A percentile compares a stretch with the other conserved stretches of the same genome.
phyloP scores from a whole-genome alignment of 2,113 vertebrate genomes.

The Cromileptes altivelis region DNA sequence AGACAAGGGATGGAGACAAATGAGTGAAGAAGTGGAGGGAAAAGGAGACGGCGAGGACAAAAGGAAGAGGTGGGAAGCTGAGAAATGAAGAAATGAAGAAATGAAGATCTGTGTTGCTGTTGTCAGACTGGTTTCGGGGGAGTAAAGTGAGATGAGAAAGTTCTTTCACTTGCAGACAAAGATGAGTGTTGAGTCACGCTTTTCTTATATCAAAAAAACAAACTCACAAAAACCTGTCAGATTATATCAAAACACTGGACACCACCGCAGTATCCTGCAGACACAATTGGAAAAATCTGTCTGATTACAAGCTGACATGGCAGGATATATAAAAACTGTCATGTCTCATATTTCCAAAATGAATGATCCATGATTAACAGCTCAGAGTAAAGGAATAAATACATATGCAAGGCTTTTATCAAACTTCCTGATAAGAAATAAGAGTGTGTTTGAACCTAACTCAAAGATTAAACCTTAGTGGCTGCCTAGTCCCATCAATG shows the following conservation, averaged over 20 bases:
- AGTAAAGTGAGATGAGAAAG: slow-evolving; percentile 53
- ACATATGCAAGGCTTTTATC: background rate
- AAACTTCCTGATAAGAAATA: slow-evolving; percentile 8
- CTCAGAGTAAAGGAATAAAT: background rate
- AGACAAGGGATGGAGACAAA: slow-evolving; percentile 41
- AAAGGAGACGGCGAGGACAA: slow-evolving; percentile 9
- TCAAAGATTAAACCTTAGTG: background rate
- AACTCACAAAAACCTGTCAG: background rate
- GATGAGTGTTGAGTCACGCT: slow-evolving; percentile 27
- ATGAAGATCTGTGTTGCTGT: slow-evolving; percentile 48
- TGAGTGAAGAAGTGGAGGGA: slow-evolving; percentile 11
- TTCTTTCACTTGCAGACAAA: slow-evolving; percentile 55
- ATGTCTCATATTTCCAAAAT: slow-evolving; percentile 4
- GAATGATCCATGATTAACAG: background rate
- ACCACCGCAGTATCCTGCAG: slow-evolving; percentile 1
- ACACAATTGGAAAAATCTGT: slow-evolving; percentile 27
- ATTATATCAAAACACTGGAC: slow-evolving; percentile 1
- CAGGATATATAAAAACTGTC: background rate
- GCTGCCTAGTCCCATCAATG: background rate
- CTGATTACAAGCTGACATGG: slow-evolving; percentile 11
- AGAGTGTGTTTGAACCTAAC: background rate
- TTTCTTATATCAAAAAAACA: background rate
- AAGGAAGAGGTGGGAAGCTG: slow-evolving; percentile 39
- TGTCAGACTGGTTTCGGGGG: slow-evolving; percentile 53
- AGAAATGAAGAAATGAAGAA: slow-evolving; percentile 49